A percentile compares a stretch with the other conserved stretches of the same genome.
These are phyloP conservation scores for Acrocyrtus sp. DNA, from an alignment of 2,888 invertebrate genomes.

Conservation along the genomic window DNA sequence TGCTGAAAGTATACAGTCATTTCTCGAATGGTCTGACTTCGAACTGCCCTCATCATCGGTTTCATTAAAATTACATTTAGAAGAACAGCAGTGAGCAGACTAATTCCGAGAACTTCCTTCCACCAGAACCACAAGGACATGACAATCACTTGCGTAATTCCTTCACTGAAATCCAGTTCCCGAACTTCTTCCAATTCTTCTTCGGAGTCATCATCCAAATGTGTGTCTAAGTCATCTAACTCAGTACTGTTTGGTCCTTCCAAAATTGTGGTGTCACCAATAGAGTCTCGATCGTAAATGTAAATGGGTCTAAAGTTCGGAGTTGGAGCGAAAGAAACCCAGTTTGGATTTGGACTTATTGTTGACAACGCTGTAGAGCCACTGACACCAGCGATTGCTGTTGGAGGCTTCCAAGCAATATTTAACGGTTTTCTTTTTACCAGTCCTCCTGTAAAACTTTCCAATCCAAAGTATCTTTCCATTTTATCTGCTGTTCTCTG, in stretches of 20 bases:
- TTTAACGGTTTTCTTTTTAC: conserved; percentile 26
- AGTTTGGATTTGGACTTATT: conserved; percentile 25
- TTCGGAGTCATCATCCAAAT: conserved; percentile 55
- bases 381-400: conserved; percentile 33
- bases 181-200: conserved; percentile 64
- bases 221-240: conserved; percentile 3
- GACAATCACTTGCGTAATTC: conserved; percentile 72
- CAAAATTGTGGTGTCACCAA: conserved; percentile 18
- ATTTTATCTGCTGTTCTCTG: conserved; percentile 55
- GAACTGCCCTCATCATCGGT: conserved; percentile 58
- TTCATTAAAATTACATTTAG: conserved; percentile 60
- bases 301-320: conserved; percentile 73
- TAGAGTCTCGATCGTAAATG: conserved; percentile 71
- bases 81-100: conserved; percentile 74
- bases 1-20: conserved; percentile 55
- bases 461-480: conserved; percentile 39
- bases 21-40: conserved; percentile 58
- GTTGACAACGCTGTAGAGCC: conserved; percentile 40
- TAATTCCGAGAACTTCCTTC: conserved; percentile 83
- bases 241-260: conserved; percentile 21
- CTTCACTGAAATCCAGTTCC: conserved; percentile 65
- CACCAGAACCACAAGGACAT: conserved; percentile 84
- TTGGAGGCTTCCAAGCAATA: conserved; percentile 56
- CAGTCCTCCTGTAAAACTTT: background rate
- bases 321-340: conserved; percentile 34